A percentile compares a stretch with the other conserved stretches of the same genome.
Evolutionary conservation across 2,888 invertebrate genomes (phyloP).

Genomic region (Gymnoscelis rufifasciata): DNA sequence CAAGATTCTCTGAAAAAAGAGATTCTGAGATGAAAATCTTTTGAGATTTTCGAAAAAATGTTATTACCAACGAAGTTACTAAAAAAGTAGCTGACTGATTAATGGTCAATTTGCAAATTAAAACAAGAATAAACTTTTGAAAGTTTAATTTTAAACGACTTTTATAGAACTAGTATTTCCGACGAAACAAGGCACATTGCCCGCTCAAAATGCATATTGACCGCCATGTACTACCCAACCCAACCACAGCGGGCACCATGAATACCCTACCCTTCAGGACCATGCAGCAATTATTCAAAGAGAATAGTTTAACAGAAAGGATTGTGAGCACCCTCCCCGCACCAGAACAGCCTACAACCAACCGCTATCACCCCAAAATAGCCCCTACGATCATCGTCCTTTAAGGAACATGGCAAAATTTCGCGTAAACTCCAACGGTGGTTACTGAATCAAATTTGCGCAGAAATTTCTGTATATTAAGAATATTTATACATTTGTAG

Average conservation of each 20-base stretch:
- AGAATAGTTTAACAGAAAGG: constrained; percentile 80
- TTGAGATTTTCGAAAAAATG: too few species aligned
- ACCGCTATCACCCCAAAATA: constrained; percentile 16
- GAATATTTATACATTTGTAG: constrained; percentile 76
- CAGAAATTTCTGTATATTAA: constrained; percentile 71
- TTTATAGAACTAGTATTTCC: too few species aligned
- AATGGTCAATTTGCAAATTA: too few species aligned
- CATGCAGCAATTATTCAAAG: constrained; percentile 80
- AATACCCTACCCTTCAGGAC: constrained; percentile 78
- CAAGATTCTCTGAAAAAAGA: too few species aligned
- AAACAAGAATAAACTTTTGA: too few species aligned
- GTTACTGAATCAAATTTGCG: constrained; percentile 25
- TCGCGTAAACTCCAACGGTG: background rate
- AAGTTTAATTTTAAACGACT: too few species aligned
- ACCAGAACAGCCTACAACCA: constrained; percentile 31
- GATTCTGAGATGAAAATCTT: too few species aligned
- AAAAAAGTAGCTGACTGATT: too few species aligned
- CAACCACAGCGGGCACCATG: constrained; percentile 72
- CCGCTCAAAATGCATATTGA: constrained; percentile 16
- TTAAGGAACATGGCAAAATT: constrained; percentile 17
- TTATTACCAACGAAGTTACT: too few species aligned
- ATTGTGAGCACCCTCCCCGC: constrained; percentile 57
- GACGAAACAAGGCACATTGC: background rate
- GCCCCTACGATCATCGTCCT: constrained; percentile 16
- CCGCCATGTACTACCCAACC: constrained; percentile 35